These are phyloP conservation scores for Netelia melanura DNA, from an alignment of 2,888 invertebrate species.

Conservation along the genomic window DNA sequence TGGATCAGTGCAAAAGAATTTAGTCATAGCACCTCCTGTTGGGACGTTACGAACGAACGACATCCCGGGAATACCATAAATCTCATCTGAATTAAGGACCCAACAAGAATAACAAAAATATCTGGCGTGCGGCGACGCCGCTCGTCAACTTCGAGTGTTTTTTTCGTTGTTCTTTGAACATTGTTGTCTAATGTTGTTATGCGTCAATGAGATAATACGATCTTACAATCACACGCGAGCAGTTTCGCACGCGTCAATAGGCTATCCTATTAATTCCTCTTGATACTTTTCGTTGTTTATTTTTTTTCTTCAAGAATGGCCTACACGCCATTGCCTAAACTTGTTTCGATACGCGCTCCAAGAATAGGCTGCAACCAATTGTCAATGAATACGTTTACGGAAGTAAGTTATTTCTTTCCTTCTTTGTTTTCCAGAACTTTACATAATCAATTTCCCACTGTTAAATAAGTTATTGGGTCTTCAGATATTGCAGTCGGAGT, in stretches of 20 bases:
- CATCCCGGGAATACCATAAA: neutral
- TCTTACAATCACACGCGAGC: neutral
- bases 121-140: conserved; percentile 34
- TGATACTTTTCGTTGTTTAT: conserved; percentile 8
- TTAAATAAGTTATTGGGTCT: conserved; percentile 29
- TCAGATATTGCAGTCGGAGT: conserved; percentile 80
- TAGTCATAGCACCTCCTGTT: conserved; percentile 32
- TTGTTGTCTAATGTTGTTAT: conserved; percentile 35
- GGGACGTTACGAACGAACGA: neutral
- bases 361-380: conserved; percentile 69
- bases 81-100: neutral
- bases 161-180: conserved; percentile 18
- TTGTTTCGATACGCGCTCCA: conserved; percentile 68
- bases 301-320: conserved; percentile 65
- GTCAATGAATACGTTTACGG: conserved; percentile 69
- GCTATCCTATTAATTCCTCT: neutral
- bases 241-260: neutral
- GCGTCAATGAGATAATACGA: conserved; percentile 12
- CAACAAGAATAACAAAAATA: conserved; percentile 7
- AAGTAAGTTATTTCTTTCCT: conserved; percentile 69
- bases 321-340: conserved; percentile 68
- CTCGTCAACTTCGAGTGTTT: conserved; percentile 13
- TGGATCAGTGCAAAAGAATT: conserved; percentile 28
- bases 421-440: conserved; percentile 17
- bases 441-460: neutral